Evolutionary conservation across 1,140 invertebrate species (phyloP).

Genomic region (Glossosoma conforme): DNA sequence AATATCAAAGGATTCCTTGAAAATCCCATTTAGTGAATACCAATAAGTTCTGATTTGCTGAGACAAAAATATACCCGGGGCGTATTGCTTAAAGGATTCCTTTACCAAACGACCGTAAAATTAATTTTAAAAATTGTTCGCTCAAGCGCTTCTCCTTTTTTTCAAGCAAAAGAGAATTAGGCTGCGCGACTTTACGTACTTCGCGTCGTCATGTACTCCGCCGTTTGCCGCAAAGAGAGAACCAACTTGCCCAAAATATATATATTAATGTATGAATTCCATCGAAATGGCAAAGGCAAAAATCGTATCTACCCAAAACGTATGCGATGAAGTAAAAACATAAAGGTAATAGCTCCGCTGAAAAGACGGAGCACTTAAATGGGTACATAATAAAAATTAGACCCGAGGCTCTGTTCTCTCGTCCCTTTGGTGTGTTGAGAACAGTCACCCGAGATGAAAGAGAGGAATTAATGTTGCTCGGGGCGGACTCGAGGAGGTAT

Average conservation of each 20-base stretch:
- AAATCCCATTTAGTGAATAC: slow-evolving; percentile 17
- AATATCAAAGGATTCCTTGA: too few species aligned
- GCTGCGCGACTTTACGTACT: too few species aligned
- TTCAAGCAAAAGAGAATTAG: slow-evolving; percentile 28
- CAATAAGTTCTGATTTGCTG: slow-evolving; percentile 20
- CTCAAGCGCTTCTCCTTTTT: slow-evolving; percentile 27
- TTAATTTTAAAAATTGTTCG: slow-evolving; percentile 28
- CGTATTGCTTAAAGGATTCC: slow-evolving; percentile 6
- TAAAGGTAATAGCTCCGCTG: slow-evolving; percentile 19
- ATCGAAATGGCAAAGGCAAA: slow-evolving; percentile 16
- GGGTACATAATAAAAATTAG: slow-evolving; percentile 29
- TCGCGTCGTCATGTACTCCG: too few species aligned
- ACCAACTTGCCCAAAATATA: background rate
- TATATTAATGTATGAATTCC: slow-evolving; percentile 4
- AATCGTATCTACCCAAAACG: slow-evolving; percentile 19
- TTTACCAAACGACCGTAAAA: slow-evolving; percentile 29
- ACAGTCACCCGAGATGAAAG: slow-evolving; percentile 12
- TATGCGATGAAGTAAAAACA: slow-evolving; percentile 31
- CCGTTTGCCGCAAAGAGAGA: too few species aligned
- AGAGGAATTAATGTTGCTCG: slow-evolving; percentile 22
- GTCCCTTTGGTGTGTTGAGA: slow-evolving; percentile 1
- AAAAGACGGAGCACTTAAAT: slow-evolving; percentile 19
- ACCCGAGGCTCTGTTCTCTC: slow-evolving; percentile 7
- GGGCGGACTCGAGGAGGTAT: slow-evolving; percentile 3
- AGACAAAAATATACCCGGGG: slow-evolving; percentile 18